A percentile compares a stretch with the other conserved stretches of the same genome.
phyloP scores from a whole-genome alignment of 2,888 invertebrate species.

The Cephus sareptanus region DNA sequence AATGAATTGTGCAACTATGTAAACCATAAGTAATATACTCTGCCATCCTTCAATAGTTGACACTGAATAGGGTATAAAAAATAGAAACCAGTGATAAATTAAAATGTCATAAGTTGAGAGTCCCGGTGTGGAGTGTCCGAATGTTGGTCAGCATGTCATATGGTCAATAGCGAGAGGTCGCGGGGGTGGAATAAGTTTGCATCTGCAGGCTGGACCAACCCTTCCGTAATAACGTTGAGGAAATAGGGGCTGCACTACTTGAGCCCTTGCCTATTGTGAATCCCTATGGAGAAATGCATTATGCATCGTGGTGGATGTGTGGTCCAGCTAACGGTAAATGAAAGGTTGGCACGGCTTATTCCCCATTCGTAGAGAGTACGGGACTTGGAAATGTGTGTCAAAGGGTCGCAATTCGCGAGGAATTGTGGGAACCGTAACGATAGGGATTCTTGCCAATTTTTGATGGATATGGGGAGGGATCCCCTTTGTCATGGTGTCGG shows the following conservation, averaged over 20 bases:
- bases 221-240: constrained; percentile 61
- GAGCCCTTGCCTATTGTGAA: constrained; percentile 38
- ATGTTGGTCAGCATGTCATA: constrained; percentile 67
- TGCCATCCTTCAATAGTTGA: background rate
- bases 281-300: constrained; percentile 46
- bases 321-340: constrained; percentile 55
- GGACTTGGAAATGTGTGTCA: constrained; percentile 49
- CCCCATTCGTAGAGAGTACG: constrained; percentile 23
- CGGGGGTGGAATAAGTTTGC: constrained; percentile 51
- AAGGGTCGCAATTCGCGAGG: constrained; percentile 46
- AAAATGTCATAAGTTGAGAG: background rate
- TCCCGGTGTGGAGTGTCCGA: constrained; percentile 34
- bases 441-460: background rate
- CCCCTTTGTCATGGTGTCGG: background rate
- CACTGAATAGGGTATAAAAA: background rate
- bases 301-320: constrained; percentile 43
- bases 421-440: constrained; percentile 6
- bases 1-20: background rate
- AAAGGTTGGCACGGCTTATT: constrained; percentile 23
- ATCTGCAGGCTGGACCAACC: constrained; percentile 60
- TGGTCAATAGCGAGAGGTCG: constrained; percentile 61
- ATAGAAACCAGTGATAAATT: background rate
- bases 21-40: background rate
- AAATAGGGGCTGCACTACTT: constrained; percentile 44
- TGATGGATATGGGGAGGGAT: background rate